Conservation (phyloP, 2,113 vertebrate genomes). For the Tetraodon nigroviridis region DNA sequence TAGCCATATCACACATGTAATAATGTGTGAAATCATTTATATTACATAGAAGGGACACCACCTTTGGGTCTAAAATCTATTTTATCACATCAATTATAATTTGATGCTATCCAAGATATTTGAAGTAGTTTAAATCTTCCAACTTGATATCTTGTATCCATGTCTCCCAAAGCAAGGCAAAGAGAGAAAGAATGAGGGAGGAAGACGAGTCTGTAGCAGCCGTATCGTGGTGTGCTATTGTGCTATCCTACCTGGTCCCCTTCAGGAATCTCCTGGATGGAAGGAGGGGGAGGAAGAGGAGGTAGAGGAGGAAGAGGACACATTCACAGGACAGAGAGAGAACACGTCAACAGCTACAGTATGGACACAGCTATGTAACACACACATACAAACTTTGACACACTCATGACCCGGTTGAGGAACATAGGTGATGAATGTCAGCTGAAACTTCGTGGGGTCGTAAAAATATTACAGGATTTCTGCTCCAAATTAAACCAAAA, state of each 20-base stretch:
- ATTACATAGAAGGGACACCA: too few relatives aligned
- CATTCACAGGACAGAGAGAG: constrained; percentile 95
- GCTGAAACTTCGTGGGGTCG: constrained; percentile 13
- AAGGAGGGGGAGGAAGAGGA: constrained; percentile 58
- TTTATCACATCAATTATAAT: too few relatives aligned
- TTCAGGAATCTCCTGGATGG: constrained; percentile 98
- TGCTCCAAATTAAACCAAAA: background rate
- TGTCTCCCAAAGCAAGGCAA: constrained; percentile 40
- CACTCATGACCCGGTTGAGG: constrained; percentile 25
- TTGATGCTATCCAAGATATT: too few relatives aligned
- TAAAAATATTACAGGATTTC: constrained; percentile 2
- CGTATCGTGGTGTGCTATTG: constrained; percentile 68
- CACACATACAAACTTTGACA: constrained; percentile 39
- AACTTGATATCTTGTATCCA: constrained; percentile 11
- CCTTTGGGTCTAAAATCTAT: too few relatives aligned
- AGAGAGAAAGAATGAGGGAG: constrained; percentile 64
- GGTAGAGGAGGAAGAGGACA: constrained; percentile 56
- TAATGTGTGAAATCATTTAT: too few relatives aligned
- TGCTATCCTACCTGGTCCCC: constrained; percentile 96
- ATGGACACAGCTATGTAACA: constrained; percentile 72
- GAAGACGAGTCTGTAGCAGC: constrained; percentile 72
- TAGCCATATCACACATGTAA: too few relatives aligned
- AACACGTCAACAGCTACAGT: constrained; percentile 95
- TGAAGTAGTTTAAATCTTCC: too few relatives aligned
- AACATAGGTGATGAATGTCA: constrained; percentile 14